Conservation (phyloP, 92 coral and sea anemone genomes). For the Zoanthus solanderi region DNA sequence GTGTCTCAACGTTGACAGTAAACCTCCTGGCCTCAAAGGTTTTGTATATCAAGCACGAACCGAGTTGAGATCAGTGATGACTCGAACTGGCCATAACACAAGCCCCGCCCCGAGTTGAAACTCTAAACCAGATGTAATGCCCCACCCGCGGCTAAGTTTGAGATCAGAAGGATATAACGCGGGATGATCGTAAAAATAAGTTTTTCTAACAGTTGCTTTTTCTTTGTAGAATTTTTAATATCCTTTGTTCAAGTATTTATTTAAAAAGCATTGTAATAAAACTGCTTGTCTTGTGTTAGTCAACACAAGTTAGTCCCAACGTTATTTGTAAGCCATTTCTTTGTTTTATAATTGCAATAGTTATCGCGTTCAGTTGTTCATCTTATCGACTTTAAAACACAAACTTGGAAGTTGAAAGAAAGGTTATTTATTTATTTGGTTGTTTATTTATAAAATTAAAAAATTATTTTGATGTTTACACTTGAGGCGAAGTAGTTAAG, state of each 20-base stretch:
- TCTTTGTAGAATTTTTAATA: not conserved
- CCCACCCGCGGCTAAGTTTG: conserved; percentile 36
- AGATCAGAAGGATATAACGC: conserved; percentile 5
- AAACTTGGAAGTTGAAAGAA: too few species aligned
- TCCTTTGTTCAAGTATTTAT: not conserved
- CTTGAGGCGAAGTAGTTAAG: too few species aligned
- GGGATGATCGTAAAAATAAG: conserved; percentile 16
- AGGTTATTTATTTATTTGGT: too few species aligned
- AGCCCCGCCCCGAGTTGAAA: conserved; percentile 13
- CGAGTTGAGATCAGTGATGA: conserved; percentile 35
- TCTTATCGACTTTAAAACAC: too few species aligned
- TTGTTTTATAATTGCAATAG: not conserved
- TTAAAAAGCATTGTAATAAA: not conserved
- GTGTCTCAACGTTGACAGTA: not conserved
- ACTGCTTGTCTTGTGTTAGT: not conserved
- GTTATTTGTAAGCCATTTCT: not conserved
- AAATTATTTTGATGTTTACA: too few species aligned
- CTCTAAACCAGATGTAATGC: not conserved
- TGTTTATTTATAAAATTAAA: too few species aligned
- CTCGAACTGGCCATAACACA: not conserved
- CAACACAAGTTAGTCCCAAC: not conserved
- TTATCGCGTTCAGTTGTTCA: not conserved
- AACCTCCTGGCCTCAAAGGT: not conserved
- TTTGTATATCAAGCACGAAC: not conserved
- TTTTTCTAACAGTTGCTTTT: not conserved